Evolutionary conservation across 2,888 invertebrate species (phyloP), one percentile per base, ranked within the genome.

Genomic region (Graphium colonna): DNA sequence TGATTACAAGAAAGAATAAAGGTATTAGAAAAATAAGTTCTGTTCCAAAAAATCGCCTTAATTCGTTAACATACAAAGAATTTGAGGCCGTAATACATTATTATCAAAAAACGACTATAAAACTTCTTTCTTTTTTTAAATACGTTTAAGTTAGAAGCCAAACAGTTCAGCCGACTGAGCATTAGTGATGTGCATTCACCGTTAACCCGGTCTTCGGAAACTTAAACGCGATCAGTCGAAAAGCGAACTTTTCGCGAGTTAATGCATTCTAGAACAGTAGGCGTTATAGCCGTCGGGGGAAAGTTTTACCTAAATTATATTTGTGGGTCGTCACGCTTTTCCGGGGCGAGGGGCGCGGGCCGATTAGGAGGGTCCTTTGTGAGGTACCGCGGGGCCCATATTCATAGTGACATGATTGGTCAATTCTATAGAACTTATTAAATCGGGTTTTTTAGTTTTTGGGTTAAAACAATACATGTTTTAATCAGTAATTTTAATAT

Each of bases 301-400:
- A 86, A 85, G 81, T 86, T 86, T 85, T 79, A 82, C 84, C 82
- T 83, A 86, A 88, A 89, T 89, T 86, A 88, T 89, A 89, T 89
- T 89, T 89, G 88, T 87, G 87, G 89, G 88, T 86, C 90, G 89
- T 90, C 89, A 90, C 87, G 90, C 84, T 86, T 83, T 84, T 80
- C 82, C 81, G 75, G 79, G 77, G 63, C 61, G 65, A 58, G 63
- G 63, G 45, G 52, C 45, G 71, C 77, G 75, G 77, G 81, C 75
- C 82, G 85, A 85, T 86, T 86, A 83, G 81, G 83, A 83, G 84
- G 83, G 77, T 77, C 79, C 75, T 79, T 79, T 79, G 79, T 79
- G 74, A 74, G 77, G 73, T 70, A 68, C 75, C 72, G 81, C 78
- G 77, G 82, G 79, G 80, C 78, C 63, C 66, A 60, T 77, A 87